Conservation (phyloP, 2,797 vertebrate genomes). For the Tauraco hartlaubi region DNA sequence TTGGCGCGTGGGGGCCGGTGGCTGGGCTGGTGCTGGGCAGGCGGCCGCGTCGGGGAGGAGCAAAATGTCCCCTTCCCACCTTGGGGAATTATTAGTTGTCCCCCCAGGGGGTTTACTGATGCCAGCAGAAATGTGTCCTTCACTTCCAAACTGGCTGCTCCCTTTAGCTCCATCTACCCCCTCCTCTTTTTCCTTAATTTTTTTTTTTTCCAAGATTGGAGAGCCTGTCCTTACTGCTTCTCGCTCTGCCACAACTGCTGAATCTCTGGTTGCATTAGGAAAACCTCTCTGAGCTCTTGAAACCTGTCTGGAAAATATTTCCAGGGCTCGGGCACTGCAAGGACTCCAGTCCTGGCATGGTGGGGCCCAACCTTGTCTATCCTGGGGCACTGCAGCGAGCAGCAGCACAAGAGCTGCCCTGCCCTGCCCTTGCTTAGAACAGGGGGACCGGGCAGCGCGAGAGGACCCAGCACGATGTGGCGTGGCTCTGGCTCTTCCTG, state of each 20-base stretch:
- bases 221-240: neutral
- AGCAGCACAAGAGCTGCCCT: neutral
- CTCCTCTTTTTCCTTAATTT: neutral
- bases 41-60: neutral
- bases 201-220: neutral
- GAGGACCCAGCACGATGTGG: neutral
- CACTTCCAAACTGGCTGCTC: neutral
- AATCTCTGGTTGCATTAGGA: neutral
- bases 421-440: neutral
- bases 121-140: neutral
- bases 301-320: neutral
- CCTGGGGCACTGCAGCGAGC: neutral
- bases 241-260: rapidly evolving
- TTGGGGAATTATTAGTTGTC: neutral
- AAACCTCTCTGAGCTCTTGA: neutral
- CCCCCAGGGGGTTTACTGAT: neutral
- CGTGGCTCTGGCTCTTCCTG: neutral
- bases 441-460: rapidly evolving
- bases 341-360: neutral
- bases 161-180: neutral
- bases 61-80: neutral
- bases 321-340: neutral
- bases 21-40: neutral
- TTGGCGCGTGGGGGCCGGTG: rapidly evolving
- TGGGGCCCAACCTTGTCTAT: neutral